A percentile compares a stretch with the other conserved stretches of the same genome.
Conservation (phyloP, 2,888 invertebrate genomes). For the Orthosia incerta region DNA sequence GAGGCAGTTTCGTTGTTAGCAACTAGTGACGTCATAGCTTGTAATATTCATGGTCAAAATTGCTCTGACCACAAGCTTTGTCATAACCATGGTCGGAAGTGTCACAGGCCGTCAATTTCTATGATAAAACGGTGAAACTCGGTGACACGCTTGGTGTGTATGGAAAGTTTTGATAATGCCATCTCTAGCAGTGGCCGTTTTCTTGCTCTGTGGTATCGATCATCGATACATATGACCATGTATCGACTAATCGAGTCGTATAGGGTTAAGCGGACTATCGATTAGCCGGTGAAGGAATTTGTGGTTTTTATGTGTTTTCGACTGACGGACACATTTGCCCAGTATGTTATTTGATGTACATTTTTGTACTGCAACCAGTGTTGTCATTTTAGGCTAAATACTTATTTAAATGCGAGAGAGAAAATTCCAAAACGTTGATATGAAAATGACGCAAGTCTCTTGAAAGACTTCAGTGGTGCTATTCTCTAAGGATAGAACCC, state of each 20-base stretch:
- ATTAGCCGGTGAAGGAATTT: slow-evolving; percentile 16
- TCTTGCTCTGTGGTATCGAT: slow-evolving; percentile 14
- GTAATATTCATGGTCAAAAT: too few relatives aligned
- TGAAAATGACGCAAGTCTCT: neutral
- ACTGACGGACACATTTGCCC: neutral
- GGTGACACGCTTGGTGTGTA: too few relatives aligned
- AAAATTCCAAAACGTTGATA: neutral
- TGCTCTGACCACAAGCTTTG: too few relatives aligned
- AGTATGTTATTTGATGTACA: neutral
- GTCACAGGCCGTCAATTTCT: neutral
- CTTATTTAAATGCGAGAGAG: neutral
- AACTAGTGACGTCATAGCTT: too few relatives aligned
- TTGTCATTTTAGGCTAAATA: neutral
- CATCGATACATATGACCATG: slow-evolving; percentile 7
- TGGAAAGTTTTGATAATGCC: neutral
- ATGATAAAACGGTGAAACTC: neutral
- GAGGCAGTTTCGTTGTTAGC: too few relatives aligned
- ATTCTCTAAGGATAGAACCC: too few relatives aligned
- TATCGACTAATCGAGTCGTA: slow-evolving; percentile 11
- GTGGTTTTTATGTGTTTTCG: slow-evolving; percentile 12
- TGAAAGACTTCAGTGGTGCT: too few relatives aligned
- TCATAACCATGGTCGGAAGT: too few relatives aligned
- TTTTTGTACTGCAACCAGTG: neutral
- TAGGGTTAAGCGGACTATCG: slow-evolving; percentile 15
- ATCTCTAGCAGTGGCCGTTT: neutral